phyloP scores from a whole-genome alignment of 2,113 vertebrate species.

The Oncorhynchus nerka region DNA sequence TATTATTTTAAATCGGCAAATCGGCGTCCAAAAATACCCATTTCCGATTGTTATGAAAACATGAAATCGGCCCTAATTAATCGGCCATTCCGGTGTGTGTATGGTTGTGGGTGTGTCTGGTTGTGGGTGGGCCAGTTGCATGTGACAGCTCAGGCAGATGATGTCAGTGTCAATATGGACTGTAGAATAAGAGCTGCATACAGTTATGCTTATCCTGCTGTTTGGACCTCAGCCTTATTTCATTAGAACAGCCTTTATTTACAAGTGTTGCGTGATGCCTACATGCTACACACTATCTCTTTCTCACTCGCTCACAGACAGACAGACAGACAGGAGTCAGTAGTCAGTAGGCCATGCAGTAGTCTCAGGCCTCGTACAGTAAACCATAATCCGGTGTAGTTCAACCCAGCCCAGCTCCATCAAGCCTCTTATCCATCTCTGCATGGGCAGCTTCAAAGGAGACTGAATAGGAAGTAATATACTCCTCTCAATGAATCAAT shows the following conservation, averaged over 20 bases:
- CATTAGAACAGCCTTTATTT: not conserved
- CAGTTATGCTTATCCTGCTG: not conserved
- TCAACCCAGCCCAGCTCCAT: not conserved
- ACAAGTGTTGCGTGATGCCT: not conserved
- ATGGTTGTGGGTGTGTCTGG: not conserved
- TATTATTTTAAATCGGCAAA: too few species aligned
- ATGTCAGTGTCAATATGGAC: not conserved
- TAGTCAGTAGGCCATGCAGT: not conserved
- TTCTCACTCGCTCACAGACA: not conserved
- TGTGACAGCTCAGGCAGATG: not conserved
- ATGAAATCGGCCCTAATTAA: too few species aligned
- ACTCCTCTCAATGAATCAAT: slow-evolving; percentile 31
- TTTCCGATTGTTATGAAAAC: too few species aligned
- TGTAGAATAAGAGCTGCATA: not conserved
- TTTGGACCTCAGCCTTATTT: not conserved
- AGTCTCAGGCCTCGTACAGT: not conserved
- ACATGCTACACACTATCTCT: too few species aligned
- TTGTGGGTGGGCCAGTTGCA: not conserved
- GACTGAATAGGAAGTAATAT: slow-evolving; percentile 29
- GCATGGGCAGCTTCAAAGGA: slow-evolving; percentile 20
- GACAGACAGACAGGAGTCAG: not conserved
- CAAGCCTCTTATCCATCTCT: not conserved
- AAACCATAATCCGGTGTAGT: not conserved
- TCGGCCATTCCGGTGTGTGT: not conserved
- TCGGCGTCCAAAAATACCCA: too few species aligned